Evolutionary conservation across 1,140 invertebrate species (phyloP), one percentile per base, ranked within the genome.

Genomic region (Pogonomyrmex barbatus): DNA sequence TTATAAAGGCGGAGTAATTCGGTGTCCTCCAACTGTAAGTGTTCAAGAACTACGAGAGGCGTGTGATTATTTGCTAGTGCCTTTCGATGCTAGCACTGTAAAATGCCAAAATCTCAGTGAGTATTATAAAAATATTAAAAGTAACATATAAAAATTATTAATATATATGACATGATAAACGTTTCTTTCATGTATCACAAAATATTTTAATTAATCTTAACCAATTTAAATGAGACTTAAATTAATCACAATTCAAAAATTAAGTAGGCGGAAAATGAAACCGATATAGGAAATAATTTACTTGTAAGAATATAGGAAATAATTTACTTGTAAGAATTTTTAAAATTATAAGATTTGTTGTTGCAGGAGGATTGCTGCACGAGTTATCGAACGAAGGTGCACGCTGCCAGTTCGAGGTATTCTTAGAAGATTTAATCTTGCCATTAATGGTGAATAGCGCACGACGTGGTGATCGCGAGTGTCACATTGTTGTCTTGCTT

Each of bases 321-420:
- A 0, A 58, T 24, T 75, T 42, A 70, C n/a, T 56, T 73, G 10
- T 73, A 60, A 58, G 42, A 12, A 58, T 58, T 45, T 45, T 42
- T 30, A 9, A 45, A 77, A n/a, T 33, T 76, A 56, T 62, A 58
- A 12, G 47, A n/a, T 73, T 78, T 79, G 6, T 91, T 24, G 17
- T 96, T 91, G 87, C 95, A 97, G 98, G 99, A 92, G 99, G 98
- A 78, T 96, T 99, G 63, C 96, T 99, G 9, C 99, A 99, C 95
- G 99, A 99, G 95, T 95, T 99, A 36, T 99, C 98, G 52, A 99
- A 99, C 95, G 99, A 99, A 94, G 99, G 99, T 33, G 99, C 99
- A 0, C 96, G 99, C 4, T 97, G 98, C 89, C 99, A 99, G 94
- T 99, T 99, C 95, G 98, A 99, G 95, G 96, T 97, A 12, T 99